Base-by-base conservation (phyloP, 2,888 invertebrate genomes). In the Hartigia nigra region DNA sequence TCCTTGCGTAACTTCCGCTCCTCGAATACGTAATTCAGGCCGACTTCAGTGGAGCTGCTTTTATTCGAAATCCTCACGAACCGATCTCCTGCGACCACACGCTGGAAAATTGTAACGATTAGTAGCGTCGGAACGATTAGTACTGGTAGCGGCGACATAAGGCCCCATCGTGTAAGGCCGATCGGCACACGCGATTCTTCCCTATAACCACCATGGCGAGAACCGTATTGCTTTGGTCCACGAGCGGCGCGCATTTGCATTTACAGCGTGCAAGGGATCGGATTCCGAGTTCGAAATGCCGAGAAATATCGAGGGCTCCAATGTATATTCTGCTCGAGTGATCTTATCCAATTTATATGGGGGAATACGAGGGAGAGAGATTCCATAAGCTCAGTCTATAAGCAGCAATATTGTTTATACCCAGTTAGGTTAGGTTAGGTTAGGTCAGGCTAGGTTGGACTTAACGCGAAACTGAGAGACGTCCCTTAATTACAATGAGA, bases 401-500 rank as follows among this genome's bases (percentile, higher is more conserved):
- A 55, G 14, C 55, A 23, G 23, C 55, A 9, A 55, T 55, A 23
- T 23, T 55, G 23, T 55, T 55, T 55, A 55, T 55, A 55, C 23
- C 55, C 55, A 9, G 14, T 55, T 55, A 55, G 55, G 23, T 55
- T 55, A 14, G 55, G 23, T 55, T 55, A 55, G 55, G 14, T 39
- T 14, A 39, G 39, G 39, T 39, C 14, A 2, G 39, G 39, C 23
- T 39, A 23, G 39, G 55, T 1, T 23, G 55, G 23, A 14, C 55
- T 55, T 9, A 14, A 55, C 55, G 55, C 23, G 23, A 55, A 55
- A 14, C 55, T 55, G 14, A 23, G 55, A 23, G 23, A 55, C 55
- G 55, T 55, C 55, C 55, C 55, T 55, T 55, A 9, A 81, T 81
- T 82, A 79, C 74, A 39, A 69, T 39, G 76, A 78, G 78, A 76